Conservation (phyloP, 2,113 vertebrate species). For the Pogonocichla stellata region DNA sequence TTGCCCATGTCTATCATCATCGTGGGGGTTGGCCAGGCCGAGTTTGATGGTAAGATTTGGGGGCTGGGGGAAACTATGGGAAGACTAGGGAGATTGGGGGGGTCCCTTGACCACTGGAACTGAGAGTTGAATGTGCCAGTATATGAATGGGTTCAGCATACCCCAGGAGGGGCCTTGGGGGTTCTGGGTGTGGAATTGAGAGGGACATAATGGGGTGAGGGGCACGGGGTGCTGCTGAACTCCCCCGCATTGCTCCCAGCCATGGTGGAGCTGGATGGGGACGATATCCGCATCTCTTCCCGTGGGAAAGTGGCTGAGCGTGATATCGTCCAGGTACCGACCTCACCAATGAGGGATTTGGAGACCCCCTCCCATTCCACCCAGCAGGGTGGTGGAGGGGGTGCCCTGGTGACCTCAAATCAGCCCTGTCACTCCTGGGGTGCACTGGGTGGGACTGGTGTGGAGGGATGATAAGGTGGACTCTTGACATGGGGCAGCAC, state of each 20-base stretch:
- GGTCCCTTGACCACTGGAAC: neutral
- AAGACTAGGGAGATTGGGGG: neutral
- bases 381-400: neutral
- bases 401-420: neutral
- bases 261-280: conserved; percentile 95
- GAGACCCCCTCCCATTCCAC: neutral
- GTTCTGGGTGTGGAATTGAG: neutral
- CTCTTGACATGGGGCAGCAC: neutral
- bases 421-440: neutral
- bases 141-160: neutral
- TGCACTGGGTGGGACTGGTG: neutral
- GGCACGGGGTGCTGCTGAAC: neutral
- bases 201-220: neutral
- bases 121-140: neutral
- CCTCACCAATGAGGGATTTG: neutral
- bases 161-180: neutral
- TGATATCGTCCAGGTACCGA: conserved; percentile 90
- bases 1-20: conserved; percentile 98
- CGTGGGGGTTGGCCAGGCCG: conserved; percentile 91
- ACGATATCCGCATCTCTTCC: conserved; percentile 91
- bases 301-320: conserved; percentile 89
- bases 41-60: conserved; percentile 88
- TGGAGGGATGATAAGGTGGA: neutral
- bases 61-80: neutral
- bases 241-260: conserved; percentile 48